Percentiles rank a stretch among this genome's conserved stretches.
Evolutionary conservation across 64 coral and sea anemone genomes (phyloP).

Genomic region (Stichodactyla helianthus): DNA sequence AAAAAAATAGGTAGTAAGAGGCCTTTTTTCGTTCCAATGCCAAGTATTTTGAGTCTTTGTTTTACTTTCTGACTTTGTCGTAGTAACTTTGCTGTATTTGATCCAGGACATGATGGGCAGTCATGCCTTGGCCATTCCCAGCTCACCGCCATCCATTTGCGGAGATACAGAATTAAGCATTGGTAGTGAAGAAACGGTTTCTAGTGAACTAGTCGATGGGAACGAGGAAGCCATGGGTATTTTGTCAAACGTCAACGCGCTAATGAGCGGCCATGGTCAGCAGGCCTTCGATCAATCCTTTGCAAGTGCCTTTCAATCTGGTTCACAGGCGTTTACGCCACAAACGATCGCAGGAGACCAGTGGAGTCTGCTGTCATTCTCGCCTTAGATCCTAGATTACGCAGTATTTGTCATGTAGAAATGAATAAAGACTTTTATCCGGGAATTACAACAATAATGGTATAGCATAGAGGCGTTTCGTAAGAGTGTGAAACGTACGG

Average conservation of each 20-base stretch:
- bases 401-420: too few species aligned
- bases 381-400: not conserved
- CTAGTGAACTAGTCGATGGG: not conserved
- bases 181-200: constrained; percentile 3
- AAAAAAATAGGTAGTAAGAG: not conserved
- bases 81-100: constrained; percentile 17
- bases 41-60: not conserved
- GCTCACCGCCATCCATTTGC: constrained; percentile 4
- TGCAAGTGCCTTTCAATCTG: not conserved
- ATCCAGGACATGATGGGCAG: not conserved
- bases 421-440: too few species aligned
- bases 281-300: not conserved
- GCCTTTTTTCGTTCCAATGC: not conserved
- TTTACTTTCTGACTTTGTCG: constrained; percentile 13
- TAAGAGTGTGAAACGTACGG: too few species aligned
- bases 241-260: not conserved
- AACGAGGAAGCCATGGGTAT: constrained; percentile 4
- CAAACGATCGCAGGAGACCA: not conserved
- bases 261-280: not conserved
- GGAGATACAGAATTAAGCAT: constrained; percentile 4
- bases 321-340: not conserved
- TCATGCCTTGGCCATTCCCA: not conserved
- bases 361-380: not conserved
- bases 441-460: too few species aligned
- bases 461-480: too few species aligned